A percentile compares a stretch with the other conserved stretches of the same genome.
Evolutionary conservation across 2,113 vertebrate genomes (phyloP).

Genomic region (Apus apus): DNA sequence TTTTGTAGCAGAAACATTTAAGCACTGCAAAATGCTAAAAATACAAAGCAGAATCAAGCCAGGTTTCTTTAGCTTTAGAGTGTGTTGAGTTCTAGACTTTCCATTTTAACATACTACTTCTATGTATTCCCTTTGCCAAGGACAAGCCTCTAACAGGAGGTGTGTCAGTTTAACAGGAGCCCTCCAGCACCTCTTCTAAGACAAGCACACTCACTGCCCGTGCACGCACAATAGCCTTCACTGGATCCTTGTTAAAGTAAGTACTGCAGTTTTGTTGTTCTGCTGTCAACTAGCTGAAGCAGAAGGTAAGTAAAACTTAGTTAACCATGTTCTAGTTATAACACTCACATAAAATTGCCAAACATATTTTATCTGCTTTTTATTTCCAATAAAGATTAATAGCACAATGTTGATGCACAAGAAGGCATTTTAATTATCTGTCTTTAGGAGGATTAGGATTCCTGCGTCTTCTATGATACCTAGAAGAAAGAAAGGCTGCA

Average conservation of each 20-base stretch:
- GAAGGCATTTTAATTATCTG: conserved; percentile 22
- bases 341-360: background rate
- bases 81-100: background rate
- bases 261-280: accelerated
- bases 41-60: background rate
- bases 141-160: background rate
- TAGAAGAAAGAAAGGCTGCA: conserved; percentile 16
- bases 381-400: background rate
- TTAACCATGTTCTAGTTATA: background rate
- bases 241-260: background rate
- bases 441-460: conserved; percentile 71
- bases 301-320: background rate
- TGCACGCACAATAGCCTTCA: accelerated
- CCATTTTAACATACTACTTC: background rate
- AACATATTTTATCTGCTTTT: background rate
- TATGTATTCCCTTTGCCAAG: background rate
- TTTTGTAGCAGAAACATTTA: background rate
- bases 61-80: background rate
- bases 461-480: conserved; percentile 72
- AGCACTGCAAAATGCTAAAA: background rate
- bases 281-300: background rate
- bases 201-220: background rate
- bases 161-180: background rate
- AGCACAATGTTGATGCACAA: background rate
- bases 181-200: background rate